Percentiles rank a stretch among this genome's conserved stretches.
phyloP scores from a whole-genome alignment of 2,797 vertebrate species.

The Spizella passerina region DNA sequence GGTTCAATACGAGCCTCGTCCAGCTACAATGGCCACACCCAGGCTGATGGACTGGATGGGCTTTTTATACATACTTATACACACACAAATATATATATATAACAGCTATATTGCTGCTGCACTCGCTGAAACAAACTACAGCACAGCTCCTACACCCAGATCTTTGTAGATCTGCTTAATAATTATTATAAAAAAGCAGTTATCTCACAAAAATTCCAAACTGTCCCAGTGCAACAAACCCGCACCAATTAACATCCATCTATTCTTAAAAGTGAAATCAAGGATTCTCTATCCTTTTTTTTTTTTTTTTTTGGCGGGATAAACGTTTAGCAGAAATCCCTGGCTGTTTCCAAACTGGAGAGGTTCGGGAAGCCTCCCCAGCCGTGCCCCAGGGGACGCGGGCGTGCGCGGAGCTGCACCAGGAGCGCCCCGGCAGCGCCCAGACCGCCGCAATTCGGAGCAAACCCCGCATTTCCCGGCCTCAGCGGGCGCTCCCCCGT shows the following conservation, averaged over 20 bases:
- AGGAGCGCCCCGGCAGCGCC: neutral
- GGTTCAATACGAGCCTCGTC: neutral
- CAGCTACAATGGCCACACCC: neutral
- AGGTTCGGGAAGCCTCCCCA: neutral
- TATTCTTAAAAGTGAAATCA: neutral
- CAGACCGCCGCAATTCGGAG: neutral
- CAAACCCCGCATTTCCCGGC: neutral
- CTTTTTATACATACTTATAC: rapidly evolving
- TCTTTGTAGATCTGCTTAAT: neutral
- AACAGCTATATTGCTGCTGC: rapidly evolving
- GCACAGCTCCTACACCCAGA: neutral
- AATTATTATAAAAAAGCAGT: neutral
- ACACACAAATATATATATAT: rapidly evolving
- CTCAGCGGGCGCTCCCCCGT: neutral
- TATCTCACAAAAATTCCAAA: neutral
- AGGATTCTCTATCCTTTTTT: rapidly evolving
- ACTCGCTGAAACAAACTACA: neutral
- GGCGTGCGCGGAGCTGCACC: neutral
- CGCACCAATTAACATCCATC: neutral
- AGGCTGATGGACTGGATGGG: neutral
- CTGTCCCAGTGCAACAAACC: neutral
- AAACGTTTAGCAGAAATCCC: neutral
- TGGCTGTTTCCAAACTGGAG: rapidly evolving
- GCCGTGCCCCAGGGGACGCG: neutral
- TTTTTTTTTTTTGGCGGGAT: rapidly evolving